These are phyloP conservation scores for Bubo scandiacus DNA, from an alignment of 2,113 vertebrate genomes.

Conservation along the genomic window DNA sequence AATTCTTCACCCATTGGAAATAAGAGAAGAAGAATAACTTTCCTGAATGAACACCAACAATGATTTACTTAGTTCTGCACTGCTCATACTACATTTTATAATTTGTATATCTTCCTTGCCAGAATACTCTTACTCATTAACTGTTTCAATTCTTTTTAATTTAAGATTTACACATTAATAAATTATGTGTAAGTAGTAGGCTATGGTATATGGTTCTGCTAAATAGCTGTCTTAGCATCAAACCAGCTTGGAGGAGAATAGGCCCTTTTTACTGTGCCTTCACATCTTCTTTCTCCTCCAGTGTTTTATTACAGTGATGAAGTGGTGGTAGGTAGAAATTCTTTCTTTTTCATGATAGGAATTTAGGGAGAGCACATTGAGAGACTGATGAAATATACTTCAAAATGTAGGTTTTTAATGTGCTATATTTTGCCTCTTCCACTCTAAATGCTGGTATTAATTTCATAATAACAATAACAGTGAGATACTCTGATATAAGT, in stretches of 20 bases:
- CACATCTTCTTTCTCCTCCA: background rate
- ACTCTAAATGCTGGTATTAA: background rate
- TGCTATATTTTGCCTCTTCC: background rate
- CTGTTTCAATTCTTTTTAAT: slow-evolving; percentile 37
- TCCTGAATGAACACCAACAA: background rate
- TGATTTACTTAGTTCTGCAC: slow-evolving; percentile 7
- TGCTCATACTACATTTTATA: background rate
- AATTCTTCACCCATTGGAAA: background rate
- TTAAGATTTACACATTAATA: slow-evolving; percentile 57
- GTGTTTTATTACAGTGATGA: background rate
- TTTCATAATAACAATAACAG: background rate
- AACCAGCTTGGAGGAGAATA: background rate
- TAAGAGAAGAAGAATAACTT: background rate
- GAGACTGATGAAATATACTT: background rate
- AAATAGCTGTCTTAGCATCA: background rate
- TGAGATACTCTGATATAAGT: background rate
- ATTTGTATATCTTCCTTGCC: slow-evolving; percentile 24
- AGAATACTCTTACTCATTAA: slow-evolving; percentile 15
- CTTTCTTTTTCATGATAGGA: background rate
- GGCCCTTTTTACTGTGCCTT: background rate
- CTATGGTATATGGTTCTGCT: background rate
- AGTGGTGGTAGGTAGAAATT: background rate
- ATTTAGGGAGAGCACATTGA: background rate
- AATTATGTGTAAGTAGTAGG: slow-evolving; percentile 26
- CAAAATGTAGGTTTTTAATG: background rate